phyloP scores from a whole-genome alignment of 2,113 vertebrate species.

The Tor tambroides region DNA sequence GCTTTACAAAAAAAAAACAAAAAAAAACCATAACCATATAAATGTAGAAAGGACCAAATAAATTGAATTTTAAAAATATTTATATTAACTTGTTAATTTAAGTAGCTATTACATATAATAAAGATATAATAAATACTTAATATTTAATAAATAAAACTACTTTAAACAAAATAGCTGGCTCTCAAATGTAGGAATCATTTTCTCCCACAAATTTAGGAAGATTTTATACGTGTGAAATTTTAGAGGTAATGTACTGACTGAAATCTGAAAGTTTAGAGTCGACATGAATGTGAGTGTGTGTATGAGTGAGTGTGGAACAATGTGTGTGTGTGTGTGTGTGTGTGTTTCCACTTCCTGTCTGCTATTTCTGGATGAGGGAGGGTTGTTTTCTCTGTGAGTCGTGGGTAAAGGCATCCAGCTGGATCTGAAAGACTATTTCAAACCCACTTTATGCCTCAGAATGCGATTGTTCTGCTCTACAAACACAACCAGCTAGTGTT shows the following conservation, averaged over 20 bases:
- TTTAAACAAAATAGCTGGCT: background rate
- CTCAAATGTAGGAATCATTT: background rate
- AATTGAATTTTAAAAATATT: background rate
- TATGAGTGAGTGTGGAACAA: background rate
- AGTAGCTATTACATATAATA: background rate
- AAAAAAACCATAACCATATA: too few species aligned
- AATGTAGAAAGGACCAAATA: background rate
- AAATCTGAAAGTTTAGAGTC: background rate
- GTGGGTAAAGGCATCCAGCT: constrained; percentile 22
- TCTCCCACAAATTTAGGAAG: background rate
- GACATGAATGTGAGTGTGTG: background rate
- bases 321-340: background rate
- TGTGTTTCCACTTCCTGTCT: constrained; percentile 35
- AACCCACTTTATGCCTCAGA: background rate
- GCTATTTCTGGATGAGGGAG: constrained; percentile 20
- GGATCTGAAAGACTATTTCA: background rate
- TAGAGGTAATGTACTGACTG: background rate
- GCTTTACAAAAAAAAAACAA: background rate
- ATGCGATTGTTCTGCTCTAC: background rate
- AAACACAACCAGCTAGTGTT: background rate
- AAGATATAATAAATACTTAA: background rate
- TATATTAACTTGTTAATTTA: background rate
- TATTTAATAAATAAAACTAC: background rate
- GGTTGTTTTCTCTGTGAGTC: constrained; percentile 7
- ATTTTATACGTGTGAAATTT: background rate